phyloP scores from a whole-genome alignment of 2,797 vertebrate genomes.

The Alca torda region DNA sequence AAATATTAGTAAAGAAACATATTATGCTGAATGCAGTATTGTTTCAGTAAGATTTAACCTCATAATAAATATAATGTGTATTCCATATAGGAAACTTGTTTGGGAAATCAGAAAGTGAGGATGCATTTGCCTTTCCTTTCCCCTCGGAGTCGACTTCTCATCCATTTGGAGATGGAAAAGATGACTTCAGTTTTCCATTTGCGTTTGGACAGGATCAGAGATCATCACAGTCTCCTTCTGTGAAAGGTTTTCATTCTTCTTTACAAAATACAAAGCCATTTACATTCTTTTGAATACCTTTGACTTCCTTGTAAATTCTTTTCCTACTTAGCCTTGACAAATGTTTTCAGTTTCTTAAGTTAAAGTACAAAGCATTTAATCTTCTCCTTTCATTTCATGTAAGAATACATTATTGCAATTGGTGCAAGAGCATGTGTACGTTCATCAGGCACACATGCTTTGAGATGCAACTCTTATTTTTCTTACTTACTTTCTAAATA shows the following conservation, averaged over 20 bases:
- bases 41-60: not conserved
- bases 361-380: constrained; percentile 41
- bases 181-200: constrained; percentile 79
- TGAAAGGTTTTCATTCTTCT: constrained; percentile 73
- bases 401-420: constrained; percentile 33
- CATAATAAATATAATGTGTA: not conserved
- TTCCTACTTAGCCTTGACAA: constrained; percentile 52
- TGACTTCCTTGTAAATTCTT: constrained; percentile 61
- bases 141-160: constrained; percentile 65
- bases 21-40: not conserved
- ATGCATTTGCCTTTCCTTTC: constrained; percentile 78
- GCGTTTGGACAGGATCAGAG: constrained; percentile 78
- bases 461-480: not conserved
- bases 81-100: constrained; percentile 75
- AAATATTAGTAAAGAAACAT: not conserved
- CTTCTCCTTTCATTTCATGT: constrained; percentile 40
- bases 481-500: not conserved
- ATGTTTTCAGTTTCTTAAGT: constrained; percentile 54
- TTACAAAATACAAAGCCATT: constrained; percentile 72
- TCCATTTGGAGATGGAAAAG: constrained; percentile 76
- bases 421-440: constrained; percentile 2
- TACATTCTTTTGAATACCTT: constrained; percentile 76
- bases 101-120: constrained; percentile 76
- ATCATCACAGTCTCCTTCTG: constrained; percentile 61
- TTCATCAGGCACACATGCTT: not conserved